Evolutionary conservation across 2,797 vertebrate genomes (phyloP).

Genomic region (Hippocampus kuda): DNA sequence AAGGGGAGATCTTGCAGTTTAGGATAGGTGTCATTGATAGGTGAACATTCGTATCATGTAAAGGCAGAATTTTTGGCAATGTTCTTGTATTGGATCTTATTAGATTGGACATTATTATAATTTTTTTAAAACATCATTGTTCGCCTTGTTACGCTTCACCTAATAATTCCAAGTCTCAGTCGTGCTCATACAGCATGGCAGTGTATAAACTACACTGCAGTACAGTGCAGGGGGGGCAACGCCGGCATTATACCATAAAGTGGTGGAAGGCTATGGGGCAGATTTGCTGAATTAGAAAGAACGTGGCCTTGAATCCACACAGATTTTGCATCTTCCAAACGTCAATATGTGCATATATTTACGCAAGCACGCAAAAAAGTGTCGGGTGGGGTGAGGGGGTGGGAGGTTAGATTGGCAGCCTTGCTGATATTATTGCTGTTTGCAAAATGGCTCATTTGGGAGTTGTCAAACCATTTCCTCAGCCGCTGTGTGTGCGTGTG

Average conservation of each 20-base stretch:
- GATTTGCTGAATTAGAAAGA: constrained; percentile 48
- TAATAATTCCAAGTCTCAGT: constrained; percentile 48
- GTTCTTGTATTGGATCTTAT: neutral
- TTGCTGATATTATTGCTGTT: constrained; percentile 54
- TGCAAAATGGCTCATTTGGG: constrained; percentile 51
- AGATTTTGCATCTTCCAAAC: constrained; percentile 4
- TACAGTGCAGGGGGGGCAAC: constrained; percentile 10
- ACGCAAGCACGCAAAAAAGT: neutral
- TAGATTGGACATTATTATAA: neutral
- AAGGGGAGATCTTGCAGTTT: too few species aligned
- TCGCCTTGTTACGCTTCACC: constrained; percentile 47
- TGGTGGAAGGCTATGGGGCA: constrained; percentile 37
- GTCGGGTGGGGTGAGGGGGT: neutral
- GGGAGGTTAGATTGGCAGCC: constrained; percentile 31
- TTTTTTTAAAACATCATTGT: constrained; percentile 35
- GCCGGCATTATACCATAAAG: constrained; percentile 31
- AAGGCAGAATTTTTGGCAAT: neutral
- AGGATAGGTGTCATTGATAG: too few species aligned
- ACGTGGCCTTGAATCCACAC: constrained; percentile 14
- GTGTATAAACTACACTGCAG: neutral
- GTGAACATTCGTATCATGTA: too few species aligned
- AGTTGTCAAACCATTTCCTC: constrained; percentile 48
- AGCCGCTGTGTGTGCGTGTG: constrained; percentile 25
- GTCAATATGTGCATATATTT: constrained; percentile 5
- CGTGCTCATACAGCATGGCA: constrained; percentile 4